These are phyloP conservation scores for Progne subis DNA, from an alignment of 2,113 vertebrate genomes.

Conservation along the genomic window DNA sequence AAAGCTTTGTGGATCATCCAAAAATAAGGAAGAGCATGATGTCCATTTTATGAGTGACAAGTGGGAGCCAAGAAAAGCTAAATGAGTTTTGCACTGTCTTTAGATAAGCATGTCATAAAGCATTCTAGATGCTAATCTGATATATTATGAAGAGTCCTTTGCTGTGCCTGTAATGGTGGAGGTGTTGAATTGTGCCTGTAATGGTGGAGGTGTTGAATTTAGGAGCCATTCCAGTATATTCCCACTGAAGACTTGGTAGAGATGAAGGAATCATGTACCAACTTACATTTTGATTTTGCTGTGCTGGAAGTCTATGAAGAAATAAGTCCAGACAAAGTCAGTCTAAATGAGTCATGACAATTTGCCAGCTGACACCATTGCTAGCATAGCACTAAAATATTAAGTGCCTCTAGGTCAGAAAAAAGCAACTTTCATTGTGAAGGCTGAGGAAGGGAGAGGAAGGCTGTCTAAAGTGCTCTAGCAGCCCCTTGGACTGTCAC, in stretches of 20 bases:
- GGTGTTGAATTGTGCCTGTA: not conserved
- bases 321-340: not conserved
- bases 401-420: not conserved
- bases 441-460: not conserved
- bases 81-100: not conserved
- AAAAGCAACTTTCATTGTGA: not conserved
- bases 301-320: not conserved
- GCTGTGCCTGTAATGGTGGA: not conserved
- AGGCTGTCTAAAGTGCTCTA: not conserved
- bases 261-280: not conserved
- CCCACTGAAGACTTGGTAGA: not conserved
- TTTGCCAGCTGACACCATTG: not conserved
- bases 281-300: not conserved
- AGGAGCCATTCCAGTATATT: not conserved
- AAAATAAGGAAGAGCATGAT: not conserved
- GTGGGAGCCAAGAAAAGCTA: not conserved
- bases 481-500: not conserved
- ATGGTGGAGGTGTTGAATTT: not conserved
- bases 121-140: not conserved
- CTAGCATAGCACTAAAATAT: not conserved
- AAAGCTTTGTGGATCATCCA: not conserved
- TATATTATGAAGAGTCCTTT: not conserved
- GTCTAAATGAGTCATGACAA: not conserved
- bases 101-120: not conserved
- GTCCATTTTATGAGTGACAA: not conserved